Base-by-base conservation (phyloP, 2,797 vertebrate species). In the Hozukius guyotensis region DNA sequence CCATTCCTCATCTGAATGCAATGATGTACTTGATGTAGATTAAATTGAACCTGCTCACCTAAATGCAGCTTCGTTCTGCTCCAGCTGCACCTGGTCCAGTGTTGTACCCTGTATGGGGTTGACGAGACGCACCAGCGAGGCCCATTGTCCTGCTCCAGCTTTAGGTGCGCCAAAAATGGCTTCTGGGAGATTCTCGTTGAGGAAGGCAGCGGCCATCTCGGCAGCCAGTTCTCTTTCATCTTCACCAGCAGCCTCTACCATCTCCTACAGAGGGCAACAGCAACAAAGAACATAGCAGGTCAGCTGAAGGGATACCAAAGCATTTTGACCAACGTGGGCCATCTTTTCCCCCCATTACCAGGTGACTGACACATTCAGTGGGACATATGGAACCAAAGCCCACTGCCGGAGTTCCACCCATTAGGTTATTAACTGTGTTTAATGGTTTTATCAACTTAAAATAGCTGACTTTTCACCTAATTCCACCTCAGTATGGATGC, bases 11-110 rank as follows among this genome's bases (percentile, higher is more conserved):
- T 42, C 8, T 42, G 14, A 60, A 59, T 9, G 0, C n/a, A 38
- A 36, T 24, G 46, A 49, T 8, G 46, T 20, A 10, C 6, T 56
- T 13, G 1, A 2, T 24, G 20, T 6, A 25, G 2, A 20, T 34
- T 13, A 32, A 18, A 55, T 8, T 9, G 3, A 49, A 49, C 11
- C 8, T 8, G n/a, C 94, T 96, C 89, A 99, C 99, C 99, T 99
- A 94, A 99, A 99, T 2, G 98, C 99, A 3, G 98, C 98, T 89
- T 99, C 99, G 0, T 99, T 99, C 95, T 99, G 99, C 78, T 99
- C 99, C 75, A 99, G 94, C 87, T 99, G 99, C 62, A 99, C 97
- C 75, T 98, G 95, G 88, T 99, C 99, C 83, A 99, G 90, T 0
- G 98, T 99, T 52, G 96, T 93, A 20, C 99, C 99, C 84, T 99